Evolutionary conservation across 2,888 invertebrate species (phyloP).

Genomic region (Agrochola circellaris): DNA sequence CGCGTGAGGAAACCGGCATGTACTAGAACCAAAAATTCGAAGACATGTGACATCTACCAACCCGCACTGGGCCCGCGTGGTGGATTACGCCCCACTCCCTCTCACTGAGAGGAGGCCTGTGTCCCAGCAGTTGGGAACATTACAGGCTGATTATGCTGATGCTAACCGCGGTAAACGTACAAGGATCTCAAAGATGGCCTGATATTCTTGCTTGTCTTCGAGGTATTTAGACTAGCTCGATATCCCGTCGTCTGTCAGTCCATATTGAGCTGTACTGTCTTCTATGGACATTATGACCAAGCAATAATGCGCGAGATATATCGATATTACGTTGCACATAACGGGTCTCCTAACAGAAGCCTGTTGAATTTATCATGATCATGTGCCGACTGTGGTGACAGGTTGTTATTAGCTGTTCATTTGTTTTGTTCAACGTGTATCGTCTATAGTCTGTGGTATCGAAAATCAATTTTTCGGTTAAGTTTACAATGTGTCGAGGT

Average conservation of each 20-base stretch:
- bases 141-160: no score
- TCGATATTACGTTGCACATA: conserved; percentile 41
- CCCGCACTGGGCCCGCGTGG: no score
- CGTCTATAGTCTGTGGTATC: conserved; percentile 34
- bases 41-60: no score
- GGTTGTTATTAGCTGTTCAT: conserved; percentile 36
- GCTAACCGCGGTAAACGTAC: background rate
- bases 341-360: conserved; percentile 47
- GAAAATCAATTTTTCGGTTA: conserved; percentile 32
- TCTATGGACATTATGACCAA: conserved; percentile 48
- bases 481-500: conserved; percentile 11
- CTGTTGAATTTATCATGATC: conserved; percentile 60
- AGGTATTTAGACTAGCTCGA: conserved; percentile 2
- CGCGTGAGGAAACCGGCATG: no score
- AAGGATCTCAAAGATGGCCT: background rate
- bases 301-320: conserved; percentile 48
- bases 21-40: no score
- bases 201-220: conserved; percentile 2
- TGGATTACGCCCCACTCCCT: no score
- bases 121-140: no score
- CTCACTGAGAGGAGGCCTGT: no score
- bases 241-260: conserved; percentile 1
- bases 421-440: conserved; percentile 21
- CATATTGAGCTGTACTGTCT: conserved; percentile 14
- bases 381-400: conserved; percentile 18